Evolutionary conservation across 37 sponge, comb jelly and placozoan species (phyloP), one percentile per base, ranked within the genome.

Genomic region (Halichondria panicea): DNA sequence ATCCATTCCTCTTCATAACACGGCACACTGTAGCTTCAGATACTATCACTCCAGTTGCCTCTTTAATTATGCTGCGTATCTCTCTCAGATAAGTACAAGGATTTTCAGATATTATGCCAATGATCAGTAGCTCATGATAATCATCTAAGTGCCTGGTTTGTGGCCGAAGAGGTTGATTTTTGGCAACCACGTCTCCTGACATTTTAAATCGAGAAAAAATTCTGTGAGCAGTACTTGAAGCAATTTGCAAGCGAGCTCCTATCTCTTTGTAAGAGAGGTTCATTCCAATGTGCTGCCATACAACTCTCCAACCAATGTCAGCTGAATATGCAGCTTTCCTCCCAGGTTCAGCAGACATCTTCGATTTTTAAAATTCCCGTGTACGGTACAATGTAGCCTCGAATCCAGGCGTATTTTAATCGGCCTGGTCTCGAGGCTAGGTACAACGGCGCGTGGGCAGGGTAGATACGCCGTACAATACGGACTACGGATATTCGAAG

Each of bases 291-390:
- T 68, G 68, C 34, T 63, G 48, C 68, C 83, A 82, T 4, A 82
- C 45, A 13, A 84, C 76, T 42, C 82, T 61, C 82, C 82, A 81
- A 2, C 83, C 68, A 66, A 74, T 74, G 28, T 74, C 83, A 27
- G 58, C 13, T 4, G 68, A 74, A 31, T 74, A 82, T 4, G 74
- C 55, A 3, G 63, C 33, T 35, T 56, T 69, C 18, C 82, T 9
- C 0, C 63, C 61, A 33, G 81, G 81, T 60, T 80, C 81, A 39
- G 63, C 59, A 2, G 77, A 76, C 11, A 15, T 18, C 52, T 48
- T 48, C 15, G n/a, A n/a, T 48, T 48, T 48, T 48, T 48, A 18
- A 48, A 48, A 15, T 48, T 15, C 52, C 52, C 13, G 13, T 15
- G 52, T 48, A 48, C 52, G 52, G n/a, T n/a, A n/a, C n/a, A n/a